Percentiles rank a stretch among this genome's conserved stretches.
phyloP scores from a whole-genome alignment of 2,113 vertebrate species.

The Orientallactaga bullata region DNA sequence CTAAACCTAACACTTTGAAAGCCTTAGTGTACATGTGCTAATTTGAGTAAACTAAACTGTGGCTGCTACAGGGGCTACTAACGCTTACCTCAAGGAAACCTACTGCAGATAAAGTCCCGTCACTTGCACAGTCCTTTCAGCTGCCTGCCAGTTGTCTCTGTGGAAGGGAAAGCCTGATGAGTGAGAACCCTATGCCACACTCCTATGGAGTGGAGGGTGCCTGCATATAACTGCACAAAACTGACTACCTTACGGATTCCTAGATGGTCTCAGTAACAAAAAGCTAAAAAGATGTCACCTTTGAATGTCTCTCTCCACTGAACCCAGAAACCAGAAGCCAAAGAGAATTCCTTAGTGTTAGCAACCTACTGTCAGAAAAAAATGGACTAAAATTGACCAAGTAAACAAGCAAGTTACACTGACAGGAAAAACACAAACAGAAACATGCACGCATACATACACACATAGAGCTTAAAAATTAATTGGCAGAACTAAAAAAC shows the following conservation, averaged over 20 bases:
- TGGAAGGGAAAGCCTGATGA: slow-evolving; percentile 84
- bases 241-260: slow-evolving; percentile 61
- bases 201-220: slow-evolving; percentile 74
- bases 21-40: slow-evolving; percentile 48
- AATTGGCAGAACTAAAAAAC: slow-evolving; percentile 52
- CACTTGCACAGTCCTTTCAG: slow-evolving; percentile 85
- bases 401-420: slow-evolving; percentile 47
- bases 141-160: slow-evolving; percentile 84
- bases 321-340: slow-evolving; percentile 68
- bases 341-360: slow-evolving; percentile 56
- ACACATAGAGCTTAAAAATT: slow-evolving; percentile 30
- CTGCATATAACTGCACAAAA: slow-evolving; percentile 71
- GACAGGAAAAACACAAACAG: slow-evolving; percentile 58
- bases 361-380: slow-evolving; percentile 1
- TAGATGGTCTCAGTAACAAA: slow-evolving; percentile 56
- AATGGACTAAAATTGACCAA: slow-evolving; percentile 65
- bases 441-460: slow-evolving; percentile 19
- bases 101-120: slow-evolving; percentile 82
- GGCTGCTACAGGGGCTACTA: slow-evolving; percentile 76
- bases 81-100: slow-evolving; percentile 84
- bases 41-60: slow-evolving; percentile 70
- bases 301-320: slow-evolving; percentile 46
- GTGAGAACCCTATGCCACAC: slow-evolving; percentile 81
- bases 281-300: slow-evolving; percentile 59
- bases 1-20: slow-evolving; percentile 70